phyloP scores from a whole-genome alignment of 1,140 invertebrate genomes.

The Drosophila ficusphila region DNA sequence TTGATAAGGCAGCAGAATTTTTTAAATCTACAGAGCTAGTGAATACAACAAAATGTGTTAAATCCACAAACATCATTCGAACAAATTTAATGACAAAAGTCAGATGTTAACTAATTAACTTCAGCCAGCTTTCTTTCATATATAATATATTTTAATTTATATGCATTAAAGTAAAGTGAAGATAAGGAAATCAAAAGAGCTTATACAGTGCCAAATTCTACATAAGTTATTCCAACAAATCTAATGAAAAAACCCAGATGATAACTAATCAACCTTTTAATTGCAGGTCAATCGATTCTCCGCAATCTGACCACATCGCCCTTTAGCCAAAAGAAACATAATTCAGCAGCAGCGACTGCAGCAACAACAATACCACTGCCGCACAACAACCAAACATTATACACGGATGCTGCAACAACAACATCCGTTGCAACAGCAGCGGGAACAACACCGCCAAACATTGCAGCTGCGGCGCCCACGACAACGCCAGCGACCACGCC shows the following conservation, averaged over 20 bases:
- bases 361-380: constrained; percentile 47
- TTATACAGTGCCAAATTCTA: no score
- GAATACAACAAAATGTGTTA: no score
- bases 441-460: constrained; percentile 24
- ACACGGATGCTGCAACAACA: constrained; percentile 34
- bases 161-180: no score
- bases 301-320: constrained; percentile 81
- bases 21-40: no score
- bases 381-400: constrained; percentile 31
- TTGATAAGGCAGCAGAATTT: no score
- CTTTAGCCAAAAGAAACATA: constrained; percentile 81
- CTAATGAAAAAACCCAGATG: background rate
- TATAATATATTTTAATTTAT: no score
- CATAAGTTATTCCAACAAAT: no score
- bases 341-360: constrained; percentile 28
- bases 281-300: constrained; percentile 74
- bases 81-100: no score
- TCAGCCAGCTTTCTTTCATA: no score
- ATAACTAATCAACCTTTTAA: background rate
- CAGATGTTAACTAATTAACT: no score
- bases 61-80: no score
- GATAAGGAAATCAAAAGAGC: no score
- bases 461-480: constrained; percentile 17
- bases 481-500: constrained; percentile 37
- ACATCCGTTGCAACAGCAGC: constrained; percentile 7